Percentiles rank a stretch among this genome's conserved stretches.
phyloP scores from a whole-genome alignment of 2,888 invertebrate genomes.

The Pecten maximus region DNA sequence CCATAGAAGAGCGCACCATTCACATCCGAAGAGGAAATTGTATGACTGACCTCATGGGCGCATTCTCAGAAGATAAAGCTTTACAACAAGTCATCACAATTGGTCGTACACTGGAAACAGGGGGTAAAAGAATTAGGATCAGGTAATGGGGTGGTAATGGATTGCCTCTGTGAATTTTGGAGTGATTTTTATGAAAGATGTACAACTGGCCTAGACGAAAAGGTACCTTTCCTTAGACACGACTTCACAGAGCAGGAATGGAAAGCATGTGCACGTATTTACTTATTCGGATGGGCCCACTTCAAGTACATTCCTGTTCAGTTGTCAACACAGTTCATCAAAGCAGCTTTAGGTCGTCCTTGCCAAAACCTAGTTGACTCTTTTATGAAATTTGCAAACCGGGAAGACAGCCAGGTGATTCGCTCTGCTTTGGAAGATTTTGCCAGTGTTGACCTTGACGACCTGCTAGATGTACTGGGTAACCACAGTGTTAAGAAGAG shows the following conservation, averaged over 20 bases:
- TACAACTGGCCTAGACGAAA: neutral
- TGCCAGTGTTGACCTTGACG: neutral
- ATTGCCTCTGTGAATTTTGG: conserved; percentile 28
- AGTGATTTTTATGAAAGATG: neutral
- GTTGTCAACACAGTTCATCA: too few species aligned
- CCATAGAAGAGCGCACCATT: neutral
- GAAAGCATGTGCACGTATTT: neutral
- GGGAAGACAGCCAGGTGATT: neutral
- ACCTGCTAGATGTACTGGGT: neutral
- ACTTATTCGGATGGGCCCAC: neutral
- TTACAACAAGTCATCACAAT: neutral
- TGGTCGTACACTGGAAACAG: neutral
- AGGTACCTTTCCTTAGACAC: neutral
- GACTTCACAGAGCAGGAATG: conserved; percentile 14
- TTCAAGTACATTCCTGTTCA: neutral
- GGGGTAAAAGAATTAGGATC: neutral
- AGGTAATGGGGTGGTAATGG: neutral
- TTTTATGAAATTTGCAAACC: neutral
- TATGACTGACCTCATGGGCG: neutral
- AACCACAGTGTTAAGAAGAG: neutral
- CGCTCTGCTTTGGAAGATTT: neutral
- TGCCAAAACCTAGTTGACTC: neutral
- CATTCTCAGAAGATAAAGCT: neutral
- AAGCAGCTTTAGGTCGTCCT: neutral
- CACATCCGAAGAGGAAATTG: neutral